A percentile compares a stretch with the other conserved stretches of the same genome.
Conservation (phyloP, 2,113 vertebrate genomes). For the Cyanocitta stelleri region DNA sequence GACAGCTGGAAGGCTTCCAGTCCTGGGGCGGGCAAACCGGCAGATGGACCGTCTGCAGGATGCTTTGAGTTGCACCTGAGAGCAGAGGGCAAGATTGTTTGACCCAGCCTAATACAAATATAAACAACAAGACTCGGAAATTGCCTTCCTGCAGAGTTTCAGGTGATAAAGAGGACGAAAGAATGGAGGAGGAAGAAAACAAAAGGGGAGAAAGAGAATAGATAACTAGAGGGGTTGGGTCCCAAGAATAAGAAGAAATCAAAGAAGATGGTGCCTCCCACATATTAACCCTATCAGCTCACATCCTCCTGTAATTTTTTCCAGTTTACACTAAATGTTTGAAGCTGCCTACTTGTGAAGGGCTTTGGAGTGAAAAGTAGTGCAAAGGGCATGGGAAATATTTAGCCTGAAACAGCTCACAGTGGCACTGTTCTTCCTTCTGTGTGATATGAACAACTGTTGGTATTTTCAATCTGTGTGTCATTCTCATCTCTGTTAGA, state of each 20-base stretch:
- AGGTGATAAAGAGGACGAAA: not conserved
- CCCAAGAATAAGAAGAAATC: not conserved
- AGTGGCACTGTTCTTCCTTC: not conserved
- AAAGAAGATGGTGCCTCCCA: not conserved
- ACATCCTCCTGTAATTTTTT: not conserved
- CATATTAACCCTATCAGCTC: not conserved
- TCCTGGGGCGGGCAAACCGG: too few relatives aligned
- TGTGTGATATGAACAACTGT: not conserved
- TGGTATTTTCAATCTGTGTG: not conserved
- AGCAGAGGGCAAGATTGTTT: not conserved
- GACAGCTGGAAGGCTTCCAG: not conserved
- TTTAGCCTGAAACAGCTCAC: not conserved
- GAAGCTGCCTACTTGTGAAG: not conserved
- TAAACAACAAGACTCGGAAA: not conserved
- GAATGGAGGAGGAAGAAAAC: not conserved
- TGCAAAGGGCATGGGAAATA: not conserved
- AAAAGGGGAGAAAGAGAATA: not conserved
- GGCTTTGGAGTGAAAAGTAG: not conserved
- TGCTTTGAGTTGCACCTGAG: not conserved
- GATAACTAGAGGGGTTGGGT: not conserved
- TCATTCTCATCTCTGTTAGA: not conserved
- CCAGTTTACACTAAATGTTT: not conserved
- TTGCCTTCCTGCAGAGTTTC: not conserved
- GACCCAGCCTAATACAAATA: not conserved
- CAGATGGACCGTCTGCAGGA: fast-evolving